Evolutionary conservation across 2,888 invertebrate genomes (phyloP), one percentile per base, ranked within the genome.

Genomic region (Fissipunctia ypsillon): DNA sequence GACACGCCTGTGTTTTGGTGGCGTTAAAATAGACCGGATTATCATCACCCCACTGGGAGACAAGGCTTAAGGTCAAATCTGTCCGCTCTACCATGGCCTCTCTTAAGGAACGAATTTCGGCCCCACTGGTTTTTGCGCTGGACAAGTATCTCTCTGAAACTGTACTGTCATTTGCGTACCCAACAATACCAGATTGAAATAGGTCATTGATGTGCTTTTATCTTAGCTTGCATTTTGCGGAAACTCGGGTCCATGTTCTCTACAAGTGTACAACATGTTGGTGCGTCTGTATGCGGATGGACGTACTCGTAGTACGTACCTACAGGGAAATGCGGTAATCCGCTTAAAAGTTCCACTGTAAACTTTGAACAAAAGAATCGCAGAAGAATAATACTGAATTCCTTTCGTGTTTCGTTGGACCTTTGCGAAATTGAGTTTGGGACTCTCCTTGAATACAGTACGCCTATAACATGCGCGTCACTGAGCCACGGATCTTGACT

Each of bases 371-470:
- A 69, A 76, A 68, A 38, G 52, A 69, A 71, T 78, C 43, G 9
- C 48, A 71, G 45, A 73, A 71, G 45, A 73, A 81, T 50, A 60
- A 52, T 69, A 80, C 60, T 56, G 28, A 67, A 72, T 69, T 78
- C 65, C 16, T 63, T 35, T 66, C 59, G 65, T 69, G 63, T 73
- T 69, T 67, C 78, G 57, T 81, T 77, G 66, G 71, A 79, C 79
- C 71, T 76, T 57, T 72, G 25, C 41, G 43, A 76, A 81, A 83
- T 84, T 75, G 43, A 73, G 68, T 80, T 68, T 63, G 57, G 67
- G 41, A 50, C 50, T 59, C 50, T 56, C 67, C 38, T 66, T 54
- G 67, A 69, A 61, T 74, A 68, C 54, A 65, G 60, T 73, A 61
- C 63, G 57, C 48, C 64, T 70, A 70, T 70, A 70, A 78, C 78